Evolutionary conservation across 2,113 vertebrate species (phyloP).

Genomic region (Sphyrna mokarran): DNA sequence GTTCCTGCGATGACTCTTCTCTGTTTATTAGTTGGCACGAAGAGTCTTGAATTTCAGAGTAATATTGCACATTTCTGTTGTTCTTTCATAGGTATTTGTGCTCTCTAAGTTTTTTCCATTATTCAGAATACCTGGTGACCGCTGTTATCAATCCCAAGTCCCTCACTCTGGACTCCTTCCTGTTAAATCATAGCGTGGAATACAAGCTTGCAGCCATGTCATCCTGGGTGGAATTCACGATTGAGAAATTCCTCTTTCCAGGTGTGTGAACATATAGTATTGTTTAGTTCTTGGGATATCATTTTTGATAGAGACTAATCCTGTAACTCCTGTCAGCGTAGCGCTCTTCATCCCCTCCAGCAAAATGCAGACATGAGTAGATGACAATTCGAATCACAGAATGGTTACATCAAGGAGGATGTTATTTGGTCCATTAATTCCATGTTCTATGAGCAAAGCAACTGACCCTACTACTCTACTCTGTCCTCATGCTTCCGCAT

Average conservation of each 20-base stretch:
- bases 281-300: background rate
- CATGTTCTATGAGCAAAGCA: background rate
- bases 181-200: constrained; percentile 93
- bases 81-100: constrained; percentile 80
- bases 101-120: constrained; percentile 89
- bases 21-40: constrained; percentile 35
- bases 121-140: constrained; percentile 91
- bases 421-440: background rate
- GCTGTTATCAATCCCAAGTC: constrained; percentile 91
- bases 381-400: background rate
- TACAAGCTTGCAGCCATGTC: constrained; percentile 85
- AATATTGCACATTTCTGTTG: background rate
- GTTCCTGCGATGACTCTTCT: constrained; percentile 37
- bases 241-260: constrained; percentile 83
- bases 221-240: constrained; percentile 91
- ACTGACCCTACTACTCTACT: background rate
- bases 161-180: constrained; percentile 88
- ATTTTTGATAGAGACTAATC: background rate
- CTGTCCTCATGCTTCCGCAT: background rate
- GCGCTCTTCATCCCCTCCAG: background rate
- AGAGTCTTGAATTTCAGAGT: background rate
- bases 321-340: background rate
- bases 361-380: background rate
- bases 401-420: background rate
- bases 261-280: constrained; percentile 55